Conservation (phyloP, 2,888 invertebrate genomes). For the Ptilodon capucinus region DNA sequence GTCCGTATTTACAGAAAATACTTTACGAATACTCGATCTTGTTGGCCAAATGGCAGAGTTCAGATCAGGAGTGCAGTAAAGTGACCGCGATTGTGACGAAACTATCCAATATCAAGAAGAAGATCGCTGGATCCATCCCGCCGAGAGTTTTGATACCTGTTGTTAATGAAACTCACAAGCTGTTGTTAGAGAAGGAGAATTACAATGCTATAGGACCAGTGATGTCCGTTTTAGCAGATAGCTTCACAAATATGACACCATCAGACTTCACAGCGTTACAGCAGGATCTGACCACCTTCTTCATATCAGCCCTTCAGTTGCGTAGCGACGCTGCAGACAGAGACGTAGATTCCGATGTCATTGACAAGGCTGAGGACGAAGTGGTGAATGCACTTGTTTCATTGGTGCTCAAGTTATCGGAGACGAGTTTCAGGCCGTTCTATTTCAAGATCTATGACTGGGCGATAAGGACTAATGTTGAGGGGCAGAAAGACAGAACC, state of each 20-base stretch:
- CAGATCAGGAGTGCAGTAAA: conserved; percentile 75
- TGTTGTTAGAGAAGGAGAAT: conserved; percentile 82
- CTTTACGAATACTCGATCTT: conserved; percentile 85
- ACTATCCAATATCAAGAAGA: conserved; percentile 84
- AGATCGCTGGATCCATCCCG: conserved; percentile 86
- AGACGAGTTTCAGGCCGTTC: conserved; percentile 93
- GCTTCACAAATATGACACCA: conserved; percentile 84
- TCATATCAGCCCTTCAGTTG: conserved; percentile 87
- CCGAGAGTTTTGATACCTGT: conserved; percentile 90
- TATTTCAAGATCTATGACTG: conserved; percentile 94
- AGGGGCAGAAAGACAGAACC: conserved; percentile 84
- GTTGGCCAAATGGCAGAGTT: conserved; percentile 74
- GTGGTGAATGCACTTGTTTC: conserved; percentile 90
- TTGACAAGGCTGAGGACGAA: conserved; percentile 86
- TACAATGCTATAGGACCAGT: conserved; percentile 86
- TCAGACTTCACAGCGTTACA: conserved; percentile 86
- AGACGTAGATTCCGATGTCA: conserved; percentile 51
- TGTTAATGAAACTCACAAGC: conserved; percentile 85
- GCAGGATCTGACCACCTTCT: conserved; percentile 87
- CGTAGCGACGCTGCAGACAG: conserved; percentile 78
- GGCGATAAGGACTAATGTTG: conserved; percentile 86
- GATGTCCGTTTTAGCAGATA: conserved; percentile 89
- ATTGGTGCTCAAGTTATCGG: conserved; percentile 93
- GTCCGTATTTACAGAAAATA: conserved; percentile 90
- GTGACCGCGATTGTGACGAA: conserved; percentile 81